Base-by-base conservation (phyloP, 1,140 invertebrate species). In the Leptinotarsa undecemlineata region DNA sequence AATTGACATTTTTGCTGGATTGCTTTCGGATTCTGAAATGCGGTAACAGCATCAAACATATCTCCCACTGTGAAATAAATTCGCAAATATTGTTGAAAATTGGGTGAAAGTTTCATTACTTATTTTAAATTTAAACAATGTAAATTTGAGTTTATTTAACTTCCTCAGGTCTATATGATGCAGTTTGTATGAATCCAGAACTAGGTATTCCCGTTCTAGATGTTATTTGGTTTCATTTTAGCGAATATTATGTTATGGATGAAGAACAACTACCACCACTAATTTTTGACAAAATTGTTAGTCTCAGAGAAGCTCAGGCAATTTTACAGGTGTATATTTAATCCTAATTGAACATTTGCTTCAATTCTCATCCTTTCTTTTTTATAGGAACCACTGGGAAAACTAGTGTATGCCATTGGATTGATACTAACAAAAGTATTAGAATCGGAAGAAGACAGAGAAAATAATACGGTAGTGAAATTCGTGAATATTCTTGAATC, bases 181-280 rank as follows among this genome's bases (percentile, higher is more conserved):
- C 84, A 2, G 81, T 88, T 33, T 66, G 67, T 23, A 79, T 78
- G 21, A 90, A 89, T 82, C 76, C 82, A 23, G 86, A 88, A 42
- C 75, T 89, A 48, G 76, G 84, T 2, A 85, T 87, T 21, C 80
- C 84, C 19, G 73, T 88, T 17, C 74, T 87, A 17, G 86, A 88
- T 72, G 83, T 88, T 74, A 76, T 90, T n/a, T 70, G 87, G 64
- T 82, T 85, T 1, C 87, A 88, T 75, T 86, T 89, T 42, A 82
- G 82, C 33, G 77, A 84, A 4, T 89, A 85, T 80, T 87, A 87
- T 42, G 82, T 87, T 71, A 72, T 81, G 4, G 85, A 88, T 75
- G 84, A 87, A 68, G 80, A 84, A 57, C 26, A 68, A 48, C 20
- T 79, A 11, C 86, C 86, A 20, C 88, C 89, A 3, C 26, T 89